phyloP scores from a whole-genome alignment of 1,140 invertebrate species.

The Leptestheria dahalacensis region DNA sequence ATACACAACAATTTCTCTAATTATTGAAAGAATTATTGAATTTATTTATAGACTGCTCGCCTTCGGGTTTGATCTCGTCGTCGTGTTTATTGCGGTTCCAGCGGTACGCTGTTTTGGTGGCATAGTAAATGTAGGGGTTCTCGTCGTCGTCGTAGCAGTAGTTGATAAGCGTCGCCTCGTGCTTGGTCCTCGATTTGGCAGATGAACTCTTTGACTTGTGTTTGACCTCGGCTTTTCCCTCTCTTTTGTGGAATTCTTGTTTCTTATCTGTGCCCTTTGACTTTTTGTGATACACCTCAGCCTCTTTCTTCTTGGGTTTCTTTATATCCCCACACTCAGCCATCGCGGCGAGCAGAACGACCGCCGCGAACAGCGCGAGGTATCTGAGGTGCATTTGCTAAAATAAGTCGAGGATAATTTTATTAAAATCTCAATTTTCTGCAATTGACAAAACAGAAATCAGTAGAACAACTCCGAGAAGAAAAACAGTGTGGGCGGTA shows the following conservation, averaged over 20 bases:
- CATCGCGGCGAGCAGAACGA: background rate
- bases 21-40: constrained; percentile 1
- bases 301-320: background rate
- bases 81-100: constrained; percentile 20
- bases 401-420: background rate
- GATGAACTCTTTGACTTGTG: background rate
- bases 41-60: constrained; percentile 26
- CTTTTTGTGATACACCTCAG: too few relatives aligned
- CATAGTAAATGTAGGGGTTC: constrained; percentile 41
- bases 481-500: too few relatives aligned
- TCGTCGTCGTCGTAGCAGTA: constrained; percentile 38
- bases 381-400: background rate
- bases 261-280: background rate
- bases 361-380: background rate
- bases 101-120: constrained; percentile 45
- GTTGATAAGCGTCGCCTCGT: background rate
- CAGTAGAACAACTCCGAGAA: background rate
- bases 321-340: background rate
- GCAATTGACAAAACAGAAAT: background rate
- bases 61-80: constrained; percentile 34
- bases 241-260: background rate
- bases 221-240: background rate
- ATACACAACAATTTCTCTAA: background rate
- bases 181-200: background rate
- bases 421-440: background rate